These are phyloP conservation scores for Hormaphis cornu DNA, from an alignment of 1,140 invertebrate species.

Conservation along the genomic window DNA sequence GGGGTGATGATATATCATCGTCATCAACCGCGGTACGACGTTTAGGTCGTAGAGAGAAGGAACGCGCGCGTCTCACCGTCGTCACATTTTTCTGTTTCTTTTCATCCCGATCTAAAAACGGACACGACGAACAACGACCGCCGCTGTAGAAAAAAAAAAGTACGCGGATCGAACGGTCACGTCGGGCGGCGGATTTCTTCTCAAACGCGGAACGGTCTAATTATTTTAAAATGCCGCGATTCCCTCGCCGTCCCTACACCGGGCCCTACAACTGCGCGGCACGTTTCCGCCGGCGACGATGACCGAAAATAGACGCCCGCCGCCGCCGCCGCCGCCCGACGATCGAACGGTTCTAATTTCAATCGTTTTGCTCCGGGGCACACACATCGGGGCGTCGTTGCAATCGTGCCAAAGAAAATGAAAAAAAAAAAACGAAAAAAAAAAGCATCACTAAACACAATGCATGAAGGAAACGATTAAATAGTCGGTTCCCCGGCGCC, in stretches of 20 bases:
- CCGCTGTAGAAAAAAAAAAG: too few species aligned
- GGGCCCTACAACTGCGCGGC: too few species aligned
- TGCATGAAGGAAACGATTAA: too few species aligned
- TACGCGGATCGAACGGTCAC: too few species aligned
- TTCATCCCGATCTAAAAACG: background rate
- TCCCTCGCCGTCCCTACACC: background rate
- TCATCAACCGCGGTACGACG: background rate
- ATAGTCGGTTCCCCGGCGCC: too few species aligned
- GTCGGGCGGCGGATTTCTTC: too few species aligned
- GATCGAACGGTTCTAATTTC: conserved; percentile 11
- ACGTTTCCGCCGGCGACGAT: background rate
- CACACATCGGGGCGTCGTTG: background rate
- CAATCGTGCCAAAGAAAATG: too few species aligned
- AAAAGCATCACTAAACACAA: too few species aligned
- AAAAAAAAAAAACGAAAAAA: too few species aligned
- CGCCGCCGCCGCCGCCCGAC: background rate
- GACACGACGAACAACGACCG: background rate
- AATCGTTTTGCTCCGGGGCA: background rate
- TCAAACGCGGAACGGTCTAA: background rate
- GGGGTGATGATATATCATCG: too few species aligned
- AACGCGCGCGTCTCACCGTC: background rate
- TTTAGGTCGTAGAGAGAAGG: too few species aligned
- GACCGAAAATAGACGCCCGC: conserved; percentile 8
- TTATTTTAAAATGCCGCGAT: conserved; percentile 2
- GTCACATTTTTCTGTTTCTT: background rate